A percentile compares a stretch with the other conserved stretches of the same genome.
phyloP scores from a whole-genome alignment of 2,113 vertebrate genomes.

The Eretmochelys imbricata region DNA sequence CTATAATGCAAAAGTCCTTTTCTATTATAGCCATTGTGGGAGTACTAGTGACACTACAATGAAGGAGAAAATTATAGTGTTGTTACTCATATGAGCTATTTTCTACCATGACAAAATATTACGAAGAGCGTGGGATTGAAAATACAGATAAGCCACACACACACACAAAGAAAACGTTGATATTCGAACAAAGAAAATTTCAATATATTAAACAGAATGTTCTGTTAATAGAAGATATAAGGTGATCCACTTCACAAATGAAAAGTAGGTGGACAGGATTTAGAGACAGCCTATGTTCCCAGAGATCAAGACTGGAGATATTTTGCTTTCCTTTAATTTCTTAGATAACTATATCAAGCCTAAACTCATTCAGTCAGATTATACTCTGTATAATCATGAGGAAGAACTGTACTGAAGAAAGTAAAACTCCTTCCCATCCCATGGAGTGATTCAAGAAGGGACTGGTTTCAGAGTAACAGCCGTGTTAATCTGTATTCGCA shows the following conservation, averaged over 20 bases:
- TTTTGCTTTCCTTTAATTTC: neutral
- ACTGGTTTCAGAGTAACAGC: no score
- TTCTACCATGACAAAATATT: slow-evolving; percentile 33
- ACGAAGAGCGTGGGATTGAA: slow-evolving; percentile 16
- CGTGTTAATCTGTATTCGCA: no score
- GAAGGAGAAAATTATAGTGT: slow-evolving; percentile 59
- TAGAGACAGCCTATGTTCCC: neutral
- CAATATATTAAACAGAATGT: neutral
- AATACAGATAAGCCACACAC: slow-evolving; percentile 44
- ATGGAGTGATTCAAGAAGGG: neutral
- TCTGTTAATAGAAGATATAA: neutral
- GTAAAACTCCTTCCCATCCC: neutral
- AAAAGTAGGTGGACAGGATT: neutral
- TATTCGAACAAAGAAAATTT: neutral
- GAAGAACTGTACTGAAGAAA: no score
- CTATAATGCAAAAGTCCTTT: slow-evolving; percentile 55
- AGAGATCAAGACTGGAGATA: neutral
- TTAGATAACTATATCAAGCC: neutral
- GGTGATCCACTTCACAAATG: neutral
- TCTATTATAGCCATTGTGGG: slow-evolving; percentile 50
- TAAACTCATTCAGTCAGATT: neutral
- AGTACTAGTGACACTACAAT: slow-evolving; percentile 56
- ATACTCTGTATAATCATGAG: neutral
- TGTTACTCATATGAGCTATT: slow-evolving; percentile 39
- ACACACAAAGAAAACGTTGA: neutral